Evolutionary conservation across 2,113 vertebrate genomes (phyloP).

Genomic region (Nycticorax nycticorax): DNA sequence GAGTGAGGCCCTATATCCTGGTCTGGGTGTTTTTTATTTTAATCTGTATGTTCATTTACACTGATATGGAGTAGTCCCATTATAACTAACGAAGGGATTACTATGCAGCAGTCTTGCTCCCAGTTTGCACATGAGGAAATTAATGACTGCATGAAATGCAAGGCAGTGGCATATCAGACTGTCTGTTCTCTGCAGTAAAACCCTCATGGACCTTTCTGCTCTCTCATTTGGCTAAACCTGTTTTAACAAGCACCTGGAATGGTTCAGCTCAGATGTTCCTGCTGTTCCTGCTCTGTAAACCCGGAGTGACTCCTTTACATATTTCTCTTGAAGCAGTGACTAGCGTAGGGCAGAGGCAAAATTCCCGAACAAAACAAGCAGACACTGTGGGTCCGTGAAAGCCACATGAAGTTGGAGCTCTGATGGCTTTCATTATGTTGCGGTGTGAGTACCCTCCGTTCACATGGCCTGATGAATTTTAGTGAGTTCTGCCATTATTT

Average conservation of each 20-base stretch:
- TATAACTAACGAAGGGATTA: not conserved
- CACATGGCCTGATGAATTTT: not conserved
- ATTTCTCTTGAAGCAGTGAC: not conserved
- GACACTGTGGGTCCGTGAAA: not conserved
- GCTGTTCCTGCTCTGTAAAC: not conserved
- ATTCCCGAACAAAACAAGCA: slow-evolving; percentile 47
- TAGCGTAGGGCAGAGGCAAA: not conserved
- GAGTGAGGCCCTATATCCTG: not conserved
- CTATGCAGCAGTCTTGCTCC: not conserved
- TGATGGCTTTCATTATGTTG: slow-evolving; percentile 45
- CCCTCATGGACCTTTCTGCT: not conserved
- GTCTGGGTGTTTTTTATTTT: not conserved
- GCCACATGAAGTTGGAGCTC: slow-evolving; percentile 17
- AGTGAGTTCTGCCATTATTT: not conserved
- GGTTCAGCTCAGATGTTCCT: not conserved
- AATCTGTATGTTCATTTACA: not conserved
- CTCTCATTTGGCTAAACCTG: not conserved
- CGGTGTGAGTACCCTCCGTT: not conserved
- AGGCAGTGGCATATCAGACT: not conserved
- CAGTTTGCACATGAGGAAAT: not conserved
- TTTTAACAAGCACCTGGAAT: not conserved
- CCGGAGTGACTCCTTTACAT: not conserved
- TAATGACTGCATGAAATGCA: not conserved
- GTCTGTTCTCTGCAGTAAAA: not conserved
- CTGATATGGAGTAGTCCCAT: not conserved